These are phyloP conservation scores for Cataglyphis altisquamis DNA, from an alignment of 2,888 invertebrate genomes.

Conservation along the genomic window DNA sequence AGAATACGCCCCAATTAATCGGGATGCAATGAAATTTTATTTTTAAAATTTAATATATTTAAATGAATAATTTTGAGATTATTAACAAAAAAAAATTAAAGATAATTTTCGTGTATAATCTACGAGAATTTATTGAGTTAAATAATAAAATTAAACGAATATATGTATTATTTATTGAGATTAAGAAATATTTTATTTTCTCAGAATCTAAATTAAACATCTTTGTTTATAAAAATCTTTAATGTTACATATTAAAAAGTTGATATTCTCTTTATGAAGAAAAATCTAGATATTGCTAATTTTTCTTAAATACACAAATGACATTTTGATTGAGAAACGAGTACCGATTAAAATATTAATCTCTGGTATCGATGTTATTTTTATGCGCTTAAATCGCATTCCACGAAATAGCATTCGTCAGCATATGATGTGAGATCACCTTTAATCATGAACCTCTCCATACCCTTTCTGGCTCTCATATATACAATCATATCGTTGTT, in stretches of 20 bases:
- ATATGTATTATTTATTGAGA: not conserved
- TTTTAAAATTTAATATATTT: not conserved
- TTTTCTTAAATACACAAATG: not conserved
- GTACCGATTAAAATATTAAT: not conserved
- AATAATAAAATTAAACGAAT: not conserved
- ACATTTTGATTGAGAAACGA: not conserved
- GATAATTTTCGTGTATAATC: not conserved
- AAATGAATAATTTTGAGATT: not conserved
- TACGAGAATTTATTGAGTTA: not conserved
- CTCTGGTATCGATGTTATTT: not conserved
- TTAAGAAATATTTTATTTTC: not conserved
- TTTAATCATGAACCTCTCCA: conserved; percentile 63
- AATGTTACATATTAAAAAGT: not conserved
- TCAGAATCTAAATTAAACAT: not conserved
- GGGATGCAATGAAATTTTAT: not conserved
- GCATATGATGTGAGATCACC: conserved; percentile 51
- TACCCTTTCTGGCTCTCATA: conserved; percentile 9
- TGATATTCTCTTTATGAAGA: not conserved
- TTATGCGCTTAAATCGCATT: not conserved
- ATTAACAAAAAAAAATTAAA: not conserved
- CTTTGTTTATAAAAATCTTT: not conserved
- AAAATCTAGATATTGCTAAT: not conserved
- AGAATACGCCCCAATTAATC: not conserved
- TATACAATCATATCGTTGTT: conserved; percentile 63
- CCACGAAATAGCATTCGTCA: not conserved